Conservation (phyloP, 2,888 invertebrate genomes). For the Andrena fulva region DNA sequence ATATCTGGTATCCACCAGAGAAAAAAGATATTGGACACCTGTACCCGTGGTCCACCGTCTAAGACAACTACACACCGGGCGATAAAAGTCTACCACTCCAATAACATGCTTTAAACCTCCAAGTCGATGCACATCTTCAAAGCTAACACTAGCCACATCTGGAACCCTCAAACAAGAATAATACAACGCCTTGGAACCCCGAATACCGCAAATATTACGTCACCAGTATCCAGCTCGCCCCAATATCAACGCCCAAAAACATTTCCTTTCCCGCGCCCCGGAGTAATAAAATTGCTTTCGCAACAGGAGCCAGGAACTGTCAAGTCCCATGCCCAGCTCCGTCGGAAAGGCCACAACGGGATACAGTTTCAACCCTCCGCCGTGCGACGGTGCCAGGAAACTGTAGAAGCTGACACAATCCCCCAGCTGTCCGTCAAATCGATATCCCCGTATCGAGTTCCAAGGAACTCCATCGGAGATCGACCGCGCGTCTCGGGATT, state of each 20-base stretch:
- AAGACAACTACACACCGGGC: not conserved
- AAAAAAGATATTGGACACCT: not conserved
- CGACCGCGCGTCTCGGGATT: not conserved
- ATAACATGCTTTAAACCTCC: too few relatives aligned
- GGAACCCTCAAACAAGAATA: too few relatives aligned
- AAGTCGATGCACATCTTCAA: too few relatives aligned
- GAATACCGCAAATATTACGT: too few relatives aligned
- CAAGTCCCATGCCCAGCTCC: not conserved
- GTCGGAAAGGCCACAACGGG: not conserved
- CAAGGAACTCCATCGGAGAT: not conserved
- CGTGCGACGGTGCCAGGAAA: not conserved
- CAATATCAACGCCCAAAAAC: too few relatives aligned
- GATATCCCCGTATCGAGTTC: slow-evolving; percentile 35
- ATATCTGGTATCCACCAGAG: not conserved
- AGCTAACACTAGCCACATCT: too few relatives aligned
- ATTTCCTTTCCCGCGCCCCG: too few relatives aligned
- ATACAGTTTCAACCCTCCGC: slow-evolving; percentile 21
- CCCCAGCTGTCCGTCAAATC: slow-evolving; percentile 23
- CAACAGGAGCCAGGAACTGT: slow-evolving; percentile 2
- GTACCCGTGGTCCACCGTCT: not conserved
- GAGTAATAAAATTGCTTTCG: not conserved
- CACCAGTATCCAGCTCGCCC: too few relatives aligned
- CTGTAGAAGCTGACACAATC: slow-evolving; percentile 13
- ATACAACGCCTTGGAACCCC: too few relatives aligned
- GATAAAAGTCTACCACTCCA: too few relatives aligned